Percentiles rank a stretch among this genome's conserved stretches.
phyloP scores from a whole-genome alignment of 2,888 invertebrate species.

The Diadegma fenestrale region DNA sequence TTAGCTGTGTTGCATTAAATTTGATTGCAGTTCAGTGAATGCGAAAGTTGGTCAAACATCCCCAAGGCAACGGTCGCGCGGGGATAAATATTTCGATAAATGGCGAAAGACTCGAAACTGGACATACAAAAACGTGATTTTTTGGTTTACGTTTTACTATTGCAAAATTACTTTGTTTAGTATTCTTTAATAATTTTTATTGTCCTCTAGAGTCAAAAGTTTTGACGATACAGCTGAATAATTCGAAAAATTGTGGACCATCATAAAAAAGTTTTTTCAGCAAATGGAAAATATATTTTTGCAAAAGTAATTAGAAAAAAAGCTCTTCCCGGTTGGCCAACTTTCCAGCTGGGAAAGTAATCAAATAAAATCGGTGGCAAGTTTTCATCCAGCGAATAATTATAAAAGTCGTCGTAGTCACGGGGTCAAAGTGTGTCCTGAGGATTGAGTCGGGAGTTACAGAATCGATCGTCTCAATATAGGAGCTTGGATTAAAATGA shows the following conservation, averaged over 20 bases:
- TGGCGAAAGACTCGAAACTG: no score
- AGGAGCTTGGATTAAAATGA: conserved; percentile 36
- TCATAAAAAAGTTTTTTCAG: background rate
- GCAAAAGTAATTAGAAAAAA: conserved; percentile 3
- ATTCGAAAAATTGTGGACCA: conserved; percentile 2
- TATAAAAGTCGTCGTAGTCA: conserved; percentile 23
- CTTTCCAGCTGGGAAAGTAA: conserved; percentile 27
- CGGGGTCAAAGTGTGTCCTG: conserved; percentile 39
- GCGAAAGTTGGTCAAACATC: background rate
- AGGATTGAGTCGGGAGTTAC: conserved; percentile 28
- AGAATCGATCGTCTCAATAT: conserved; percentile 44
- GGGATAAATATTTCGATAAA: background rate
- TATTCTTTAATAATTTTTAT: background rate
- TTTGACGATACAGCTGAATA: background rate
- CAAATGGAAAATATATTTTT: background rate
- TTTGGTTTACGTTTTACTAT: no score
- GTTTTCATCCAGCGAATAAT: conserved; percentile 46
- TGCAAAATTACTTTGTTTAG: no score
- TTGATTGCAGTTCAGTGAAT: background rate
- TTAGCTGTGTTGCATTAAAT: background rate
- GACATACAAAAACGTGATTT: no score
- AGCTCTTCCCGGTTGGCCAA: background rate
- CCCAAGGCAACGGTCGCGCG: background rate
- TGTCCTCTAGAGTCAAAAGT: background rate
- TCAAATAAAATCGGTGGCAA: conserved; percentile 41